Evolutionary conservation across 2,888 invertebrate genomes (phyloP).

Genomic region (Pogonocherus hispidulus): DNA sequence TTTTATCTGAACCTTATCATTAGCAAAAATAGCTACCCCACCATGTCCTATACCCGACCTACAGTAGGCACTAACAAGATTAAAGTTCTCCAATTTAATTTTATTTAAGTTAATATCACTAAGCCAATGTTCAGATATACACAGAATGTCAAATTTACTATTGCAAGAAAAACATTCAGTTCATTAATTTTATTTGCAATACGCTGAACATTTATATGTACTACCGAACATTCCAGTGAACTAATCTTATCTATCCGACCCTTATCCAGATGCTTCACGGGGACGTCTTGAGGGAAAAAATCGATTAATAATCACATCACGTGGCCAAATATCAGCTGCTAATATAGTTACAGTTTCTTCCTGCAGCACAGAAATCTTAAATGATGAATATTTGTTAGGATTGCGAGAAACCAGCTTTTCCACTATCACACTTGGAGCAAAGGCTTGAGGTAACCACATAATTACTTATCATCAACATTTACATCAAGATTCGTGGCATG

Average conservation of each 20-base stretch:
- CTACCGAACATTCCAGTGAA: background rate
- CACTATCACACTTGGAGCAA: background rate
- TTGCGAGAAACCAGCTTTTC: background rate
- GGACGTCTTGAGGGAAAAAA: too few relatives aligned
- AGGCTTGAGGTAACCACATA: background rate
- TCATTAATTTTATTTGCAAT: slow-evolving; percentile 71
- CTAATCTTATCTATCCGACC: background rate
- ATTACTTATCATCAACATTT: background rate
- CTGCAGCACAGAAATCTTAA: background rate
- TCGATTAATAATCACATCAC: too few relatives aligned
- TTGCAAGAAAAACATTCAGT: background rate
- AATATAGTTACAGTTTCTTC: background rate
- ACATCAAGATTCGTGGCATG: too few relatives aligned
- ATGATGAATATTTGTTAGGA: background rate
- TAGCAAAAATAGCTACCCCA: background rate
- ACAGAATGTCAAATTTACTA: background rate
- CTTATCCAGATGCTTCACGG: too few relatives aligned
- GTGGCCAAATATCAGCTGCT: too few relatives aligned
- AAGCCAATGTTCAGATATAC: background rate
- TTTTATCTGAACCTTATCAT: background rate
- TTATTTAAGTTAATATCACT: background rate
- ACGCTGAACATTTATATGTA: slow-evolving; percentile 72
- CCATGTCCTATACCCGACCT: background rate
- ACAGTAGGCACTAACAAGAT: background rate
- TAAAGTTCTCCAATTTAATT: background rate